phyloP scores from a whole-genome alignment of 2,113 vertebrate species.

The Xenopus borealis region DNA sequence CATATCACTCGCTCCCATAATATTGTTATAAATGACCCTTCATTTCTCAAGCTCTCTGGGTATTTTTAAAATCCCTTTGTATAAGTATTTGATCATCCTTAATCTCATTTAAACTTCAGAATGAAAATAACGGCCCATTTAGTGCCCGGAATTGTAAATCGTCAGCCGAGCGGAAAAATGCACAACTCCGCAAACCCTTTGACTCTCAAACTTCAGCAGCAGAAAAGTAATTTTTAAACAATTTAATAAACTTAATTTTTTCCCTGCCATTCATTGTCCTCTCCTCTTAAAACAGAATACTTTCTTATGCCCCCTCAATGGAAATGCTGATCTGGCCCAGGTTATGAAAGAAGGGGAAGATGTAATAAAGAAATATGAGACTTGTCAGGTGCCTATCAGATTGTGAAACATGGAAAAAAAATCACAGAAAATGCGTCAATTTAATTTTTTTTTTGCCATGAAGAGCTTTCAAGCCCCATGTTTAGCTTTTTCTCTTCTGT shows the following conservation, averaged over 20 bases:
- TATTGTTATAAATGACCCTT: conserved; percentile 35
- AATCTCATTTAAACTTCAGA: conserved; percentile 40
- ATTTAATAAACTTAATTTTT: conserved; percentile 13
- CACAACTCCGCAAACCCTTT: conserved; percentile 49
- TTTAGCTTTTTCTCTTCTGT: conserved; percentile 68
- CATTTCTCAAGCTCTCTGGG: conserved; percentile 30
- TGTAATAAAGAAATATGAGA: conserved; percentile 79
- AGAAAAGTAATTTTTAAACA: conserved; percentile 60
- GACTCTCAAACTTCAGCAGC: conserved; percentile 52
- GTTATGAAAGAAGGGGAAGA: conserved; percentile 67
- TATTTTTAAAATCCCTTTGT: conserved; percentile 35
- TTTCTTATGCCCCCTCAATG: background rate
- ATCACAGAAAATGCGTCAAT: conserved; percentile 55
- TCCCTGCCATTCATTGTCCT: no score
- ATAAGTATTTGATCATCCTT: conserved; percentile 41
- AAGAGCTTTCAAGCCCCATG: conserved; percentile 63
- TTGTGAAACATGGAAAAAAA: conserved; percentile 63
- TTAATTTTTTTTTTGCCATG: conserved; percentile 72
- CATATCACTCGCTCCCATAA: fast-evolving
- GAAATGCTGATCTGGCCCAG: conserved; percentile 19
- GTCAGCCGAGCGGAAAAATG: conserved; percentile 14
- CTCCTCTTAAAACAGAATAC: no score
- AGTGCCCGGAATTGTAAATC: conserved; percentile 37
- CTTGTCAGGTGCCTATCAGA: conserved; percentile 78
- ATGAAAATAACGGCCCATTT: conserved; percentile 39